Evolutionary conservation across 2,888 invertebrate species (phyloP), one percentile per base, ranked within the genome.

Genomic region (Bursaphelenchus okinawaensis): DNA sequence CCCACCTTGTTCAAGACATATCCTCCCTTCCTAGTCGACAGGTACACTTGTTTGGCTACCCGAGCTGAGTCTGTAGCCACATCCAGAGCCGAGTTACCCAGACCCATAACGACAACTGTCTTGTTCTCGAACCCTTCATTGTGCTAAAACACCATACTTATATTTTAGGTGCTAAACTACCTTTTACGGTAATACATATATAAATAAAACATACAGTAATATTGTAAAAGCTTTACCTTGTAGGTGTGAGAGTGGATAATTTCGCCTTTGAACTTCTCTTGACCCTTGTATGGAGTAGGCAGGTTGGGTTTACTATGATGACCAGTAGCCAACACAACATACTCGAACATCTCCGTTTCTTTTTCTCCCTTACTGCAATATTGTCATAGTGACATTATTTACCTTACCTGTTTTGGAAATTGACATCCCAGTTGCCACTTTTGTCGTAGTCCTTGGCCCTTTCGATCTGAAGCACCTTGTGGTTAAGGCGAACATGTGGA

Each of bases 241-340:
- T 82, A 82, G 29, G 71, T 68, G 65, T 80, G 80, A 2, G 79
- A 73, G 65, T 82, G 82, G 56, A 75, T 66, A 40, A 81, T 73
- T 24, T 65, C 54, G 22, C 81, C 82, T 63, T 74, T 61, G 70
- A 78, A 80, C 3, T 65, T 63, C 20, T 74, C 70, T 61, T 78
- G 77, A 55, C 76, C 75, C 1, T 57, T 63, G 64, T 69, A 76
- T 12, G 62, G 54, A 16, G 58, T 83, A 70, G 54, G 54, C 24
- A 51, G 8, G 52, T 83, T 73, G 31, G 86, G 85, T 52, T 80
- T 77, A 0, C 82, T 82, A 68, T 85, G 85, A 70, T 85, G 85
- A 4, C 86, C 86, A 0, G 83, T 83, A 71, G 85, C 85, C 8
- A 86, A 78, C 79, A 86, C 78, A 0, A 86, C 85, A 9, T 83